These are phyloP conservation scores for Orgyia antiqua DNA, from an alignment of 2,888 invertebrate species.

Conservation along the genomic window DNA sequence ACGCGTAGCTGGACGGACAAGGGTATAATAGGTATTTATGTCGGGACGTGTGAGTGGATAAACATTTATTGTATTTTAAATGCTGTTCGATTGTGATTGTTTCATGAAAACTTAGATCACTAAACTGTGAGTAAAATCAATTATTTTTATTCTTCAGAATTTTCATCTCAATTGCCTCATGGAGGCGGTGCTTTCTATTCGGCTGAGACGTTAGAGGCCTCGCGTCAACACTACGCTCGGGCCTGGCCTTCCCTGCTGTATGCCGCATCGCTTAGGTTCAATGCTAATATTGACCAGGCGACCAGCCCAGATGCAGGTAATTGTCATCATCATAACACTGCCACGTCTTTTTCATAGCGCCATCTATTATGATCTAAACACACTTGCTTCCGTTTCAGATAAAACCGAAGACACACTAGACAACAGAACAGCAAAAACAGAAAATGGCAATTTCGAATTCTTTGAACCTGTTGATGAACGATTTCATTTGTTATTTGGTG, in stretches of 20 bases:
- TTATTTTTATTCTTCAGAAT: conserved; percentile 80
- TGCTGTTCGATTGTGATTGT: too few species aligned
- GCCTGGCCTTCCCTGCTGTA: conserved; percentile 98
- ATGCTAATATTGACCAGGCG: conserved; percentile 38
- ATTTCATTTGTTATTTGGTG: conserved; percentile 94
- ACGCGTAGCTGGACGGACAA: too few species aligned
- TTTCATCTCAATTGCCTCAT: conserved; percentile 94
- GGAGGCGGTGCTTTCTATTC: conserved; percentile 99
- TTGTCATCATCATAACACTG: too few species aligned
- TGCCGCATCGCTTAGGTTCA: conserved; percentile 88
- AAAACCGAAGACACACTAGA: conserved; percentile 45
- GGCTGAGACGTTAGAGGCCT: conserved; percentile 95
- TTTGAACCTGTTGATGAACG: conserved; percentile 76
- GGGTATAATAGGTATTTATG: too few species aligned
- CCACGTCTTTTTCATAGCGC: too few species aligned
- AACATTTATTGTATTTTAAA: too few species aligned
- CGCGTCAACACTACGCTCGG: conserved; percentile 92
- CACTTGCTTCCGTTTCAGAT: too few species aligned
- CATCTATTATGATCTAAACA: too few species aligned
- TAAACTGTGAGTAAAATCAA: too few species aligned
- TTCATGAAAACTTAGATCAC: too few species aligned
- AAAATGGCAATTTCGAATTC: conserved; percentile 71
- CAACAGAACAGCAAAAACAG: conserved; percentile 62
- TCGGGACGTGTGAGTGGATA: too few species aligned
- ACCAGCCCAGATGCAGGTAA: conserved; percentile 7